phyloP scores from a whole-genome alignment of 1,140 invertebrate species.

The Campoletis sonorensis region DNA sequence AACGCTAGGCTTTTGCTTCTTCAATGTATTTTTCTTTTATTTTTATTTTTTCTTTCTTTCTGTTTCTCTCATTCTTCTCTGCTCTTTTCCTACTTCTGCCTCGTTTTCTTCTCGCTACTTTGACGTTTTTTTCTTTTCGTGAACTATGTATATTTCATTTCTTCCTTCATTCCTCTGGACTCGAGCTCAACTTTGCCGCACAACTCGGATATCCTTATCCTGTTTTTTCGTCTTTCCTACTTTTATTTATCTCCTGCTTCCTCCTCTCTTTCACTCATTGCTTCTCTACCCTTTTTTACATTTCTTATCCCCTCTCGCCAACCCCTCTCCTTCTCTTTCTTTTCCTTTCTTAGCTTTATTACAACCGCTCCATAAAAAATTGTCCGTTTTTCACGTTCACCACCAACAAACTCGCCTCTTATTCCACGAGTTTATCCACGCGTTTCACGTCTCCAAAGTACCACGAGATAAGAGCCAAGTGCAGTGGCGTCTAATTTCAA shows the following conservation, averaged over 20 bases:
- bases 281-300: constrained; percentile 9
- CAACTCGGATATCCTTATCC: constrained; percentile 9
- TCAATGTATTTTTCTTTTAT: not conserved
- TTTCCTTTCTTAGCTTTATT: constrained; percentile 10
- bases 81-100: not conserved
- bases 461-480: constrained; percentile 12
- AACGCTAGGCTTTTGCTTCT: constrained; percentile 12
- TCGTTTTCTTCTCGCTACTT: not conserved
- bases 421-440: constrained; percentile 11
- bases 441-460: not conserved
- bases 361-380: not conserved
- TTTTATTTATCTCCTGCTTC: constrained; percentile 11
- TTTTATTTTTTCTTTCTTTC: not conserved
- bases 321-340: no score
- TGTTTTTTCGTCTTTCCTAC: constrained; percentile 1
- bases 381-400: constrained; percentile 28
- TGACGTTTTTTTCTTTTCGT: not conserved
- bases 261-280: not conserved
- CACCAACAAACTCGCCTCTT: not conserved
- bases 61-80: not conserved
- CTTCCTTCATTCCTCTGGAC: constrained; percentile 10
- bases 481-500: constrained; percentile 29
- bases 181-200: not conserved
- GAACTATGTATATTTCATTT: not conserved
- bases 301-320: not conserved